These are phyloP conservation scores for Enteromius anoplus DNA, from an alignment of 2,797 vertebrate genomes.

Conservation along the genomic window DNA sequence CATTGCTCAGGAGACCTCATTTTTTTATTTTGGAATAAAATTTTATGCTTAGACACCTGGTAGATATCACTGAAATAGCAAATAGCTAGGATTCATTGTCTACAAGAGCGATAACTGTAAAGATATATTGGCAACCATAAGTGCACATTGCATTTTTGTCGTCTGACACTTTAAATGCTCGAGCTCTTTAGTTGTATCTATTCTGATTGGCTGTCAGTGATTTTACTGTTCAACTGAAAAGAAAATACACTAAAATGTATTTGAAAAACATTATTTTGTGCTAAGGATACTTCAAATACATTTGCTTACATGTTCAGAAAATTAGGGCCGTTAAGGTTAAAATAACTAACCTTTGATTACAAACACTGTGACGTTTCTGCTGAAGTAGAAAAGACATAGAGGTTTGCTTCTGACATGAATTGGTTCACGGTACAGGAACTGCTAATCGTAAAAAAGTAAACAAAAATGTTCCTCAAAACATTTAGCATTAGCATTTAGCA, in stretches of 20 bases:
- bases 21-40: not conserved
- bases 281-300: no score
- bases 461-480: not conserved
- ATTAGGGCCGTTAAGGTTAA: not conserved
- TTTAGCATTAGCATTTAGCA: slow-evolving; percentile 15
- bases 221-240: not conserved
- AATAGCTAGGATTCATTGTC: not conserved
- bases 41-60: not conserved
- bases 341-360: not conserved
- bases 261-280: no score
- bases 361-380: not conserved
- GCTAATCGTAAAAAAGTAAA: not conserved
- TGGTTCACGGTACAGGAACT: not conserved
- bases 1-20: not conserved
- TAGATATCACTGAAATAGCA: not conserved
- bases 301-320: not conserved
- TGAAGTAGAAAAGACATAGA: not conserved
- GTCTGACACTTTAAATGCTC: not conserved
- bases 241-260: no score
- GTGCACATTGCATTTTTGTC: not conserved
- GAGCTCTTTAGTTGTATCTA: not conserved
- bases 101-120: not conserved
- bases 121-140: not conserved
- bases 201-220: not conserved
- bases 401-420: not conserved